Base-by-base conservation (phyloP, 2,797 vertebrate genomes). In the Spea hammondii region DNA sequence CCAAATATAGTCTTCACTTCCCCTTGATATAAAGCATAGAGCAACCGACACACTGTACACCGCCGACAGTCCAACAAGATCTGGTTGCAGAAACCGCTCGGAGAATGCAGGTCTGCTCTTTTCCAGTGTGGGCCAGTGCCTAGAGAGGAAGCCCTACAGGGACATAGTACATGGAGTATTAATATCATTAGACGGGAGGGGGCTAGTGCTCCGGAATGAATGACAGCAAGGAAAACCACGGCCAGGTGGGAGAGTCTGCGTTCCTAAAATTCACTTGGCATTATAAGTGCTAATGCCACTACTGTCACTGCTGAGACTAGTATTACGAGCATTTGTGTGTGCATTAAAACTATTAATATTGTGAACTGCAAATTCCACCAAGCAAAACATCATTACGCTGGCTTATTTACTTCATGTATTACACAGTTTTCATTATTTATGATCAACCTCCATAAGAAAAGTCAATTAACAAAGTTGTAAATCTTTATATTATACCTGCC, bases 91-190 rank as follows among this genome's bases (percentile, higher is more conserved):
- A 44, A 64, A 64, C 14, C 4, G 4, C 60, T 64, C 60, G n/a
- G 32, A 64, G 14, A 64, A 64, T 64, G n/a, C 6, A 2, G 32
- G 17, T 12, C 60, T 64, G 60, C 60, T 10, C 60, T 64, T 17
- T 64, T 64, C 10, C n/a, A 64, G 60, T 7, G 14, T 64, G 17
- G 17, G 10, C 60, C 60, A 64, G 14, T 64, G 60, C n/a, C 14
- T 32, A 44, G 60, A 17, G 17, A 6, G 60, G 60, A 64, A 64
- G 60, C 60, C 60, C 6, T 64, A 64, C 60, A 64, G 60, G 60
- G 60, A 64, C 14, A 64, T 64, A 10, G 60, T 10, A 64, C 60
- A 17, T 32, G 60, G 60, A 32, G 60, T 64, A 64, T 64, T 64
- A 17, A 64, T 64, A 64, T 64, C n/a, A 11, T 64, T 17, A 64